Conservation (phyloP, 2,797 vertebrate species). For the Benthosema pterotum region DNA sequence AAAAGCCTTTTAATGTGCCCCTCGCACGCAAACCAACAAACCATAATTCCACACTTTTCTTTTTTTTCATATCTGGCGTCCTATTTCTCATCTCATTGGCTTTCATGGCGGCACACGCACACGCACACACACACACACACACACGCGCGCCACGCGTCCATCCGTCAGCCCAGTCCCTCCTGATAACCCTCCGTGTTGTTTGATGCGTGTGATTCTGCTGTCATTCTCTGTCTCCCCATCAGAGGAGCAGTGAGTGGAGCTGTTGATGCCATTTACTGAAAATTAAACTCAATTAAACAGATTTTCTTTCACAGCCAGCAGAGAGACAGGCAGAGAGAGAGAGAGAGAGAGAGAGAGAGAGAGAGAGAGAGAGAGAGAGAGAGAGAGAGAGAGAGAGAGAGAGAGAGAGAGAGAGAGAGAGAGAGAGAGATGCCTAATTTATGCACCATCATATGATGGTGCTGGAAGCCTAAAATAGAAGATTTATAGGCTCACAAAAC, state of each 20-base stretch:
- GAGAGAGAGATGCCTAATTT: too few relatives aligned
- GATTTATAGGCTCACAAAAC: too few relatives aligned
- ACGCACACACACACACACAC: constrained; percentile 18
- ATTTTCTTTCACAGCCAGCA: constrained; percentile 50
- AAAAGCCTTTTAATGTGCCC: neutral
- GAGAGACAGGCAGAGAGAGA: constrained; percentile 9
- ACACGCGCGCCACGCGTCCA: constrained; percentile 13
- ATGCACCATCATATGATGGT: too few relatives aligned
- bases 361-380: too few relatives aligned
- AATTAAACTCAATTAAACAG: constrained; percentile 72
- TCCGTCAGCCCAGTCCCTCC: constrained; percentile 29
- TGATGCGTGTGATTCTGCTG: constrained; percentile 50
- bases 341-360: too few relatives aligned
- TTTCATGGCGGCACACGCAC: constrained; percentile 29
- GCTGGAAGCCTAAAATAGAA: too few relatives aligned
- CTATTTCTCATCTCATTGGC: constrained; percentile 14
- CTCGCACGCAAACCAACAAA: constrained; percentile 3
- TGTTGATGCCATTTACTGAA: constrained; percentile 68
- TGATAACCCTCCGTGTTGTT: constrained; percentile 48
- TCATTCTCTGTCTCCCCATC: constrained; percentile 45
- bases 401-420: too few relatives aligned
- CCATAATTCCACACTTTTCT: constrained; percentile 9
- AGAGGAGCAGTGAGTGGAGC: constrained; percentile 48
- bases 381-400: too few relatives aligned
- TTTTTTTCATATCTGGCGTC: constrained; percentile 28